Evolutionary conservation across 2,113 vertebrate species (phyloP).

Genomic region (Peromyscus leucopus): DNA sequence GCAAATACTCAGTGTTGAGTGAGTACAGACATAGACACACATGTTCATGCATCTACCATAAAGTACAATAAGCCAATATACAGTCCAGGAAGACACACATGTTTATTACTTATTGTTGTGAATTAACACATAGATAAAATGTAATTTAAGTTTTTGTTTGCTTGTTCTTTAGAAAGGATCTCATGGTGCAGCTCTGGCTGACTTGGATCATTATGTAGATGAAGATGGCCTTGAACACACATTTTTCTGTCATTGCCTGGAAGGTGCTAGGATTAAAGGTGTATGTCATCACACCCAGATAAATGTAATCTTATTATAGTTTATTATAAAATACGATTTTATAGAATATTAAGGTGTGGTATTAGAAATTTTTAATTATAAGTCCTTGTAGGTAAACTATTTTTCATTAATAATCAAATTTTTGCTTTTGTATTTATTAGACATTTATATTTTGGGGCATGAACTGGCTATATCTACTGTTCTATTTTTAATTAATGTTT

Average conservation of each 20-base stretch:
- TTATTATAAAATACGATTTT: neutral
- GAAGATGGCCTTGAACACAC: neutral
- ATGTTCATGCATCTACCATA: neutral
- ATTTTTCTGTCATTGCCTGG: neutral
- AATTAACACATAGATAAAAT: neutral
- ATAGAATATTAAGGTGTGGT: neutral
- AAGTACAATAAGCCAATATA: neutral
- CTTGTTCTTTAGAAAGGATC: neutral
- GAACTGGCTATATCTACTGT: neutral
- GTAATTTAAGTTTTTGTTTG: neutral
- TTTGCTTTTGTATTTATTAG: constrained; percentile 3
- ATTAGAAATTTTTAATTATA: neutral
- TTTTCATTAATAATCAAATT: neutral
- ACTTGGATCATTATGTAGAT: neutral
- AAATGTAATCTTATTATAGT: neutral
- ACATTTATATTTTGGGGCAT: neutral
- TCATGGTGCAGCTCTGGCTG: neutral
- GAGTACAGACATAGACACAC: neutral
- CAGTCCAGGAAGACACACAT: neutral
- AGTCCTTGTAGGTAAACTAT: neutral
- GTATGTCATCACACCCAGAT: neutral
- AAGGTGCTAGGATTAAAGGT: neutral
- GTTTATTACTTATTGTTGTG: neutral
- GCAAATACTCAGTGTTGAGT: no score
- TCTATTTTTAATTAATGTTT: neutral